Base-by-base conservation (phyloP, 2,888 invertebrate species). In the Teleiodes luculella region DNA sequence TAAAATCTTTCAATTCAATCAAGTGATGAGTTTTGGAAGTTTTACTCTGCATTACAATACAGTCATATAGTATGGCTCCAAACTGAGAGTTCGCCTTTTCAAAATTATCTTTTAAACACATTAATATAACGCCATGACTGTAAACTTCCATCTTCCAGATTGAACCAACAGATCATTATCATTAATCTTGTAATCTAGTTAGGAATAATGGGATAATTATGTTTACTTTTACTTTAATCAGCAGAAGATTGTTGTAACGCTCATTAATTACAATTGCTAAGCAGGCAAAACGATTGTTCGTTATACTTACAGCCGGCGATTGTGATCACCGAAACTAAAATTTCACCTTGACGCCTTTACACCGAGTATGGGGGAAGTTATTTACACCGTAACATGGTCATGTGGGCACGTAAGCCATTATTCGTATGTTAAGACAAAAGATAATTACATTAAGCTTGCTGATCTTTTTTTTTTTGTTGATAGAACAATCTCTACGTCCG, bases 181-280 rank as follows among this genome's bases (percentile, higher is more conserved):
- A 37, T 7, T 16, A 16, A 14, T 7, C 11, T n/a, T 16, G 16
- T 37, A 37, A 37, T 37, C 37, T 37, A 37, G 33, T 33, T 16
- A 37, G 16, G 5, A 18, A 2, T 37, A 37, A 37, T 14, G 18
- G 16, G 14, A 16, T 14, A 37, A 28, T 28, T 28, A 28, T 18
- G 2, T 43, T 28, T 7, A 43, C 43, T 43, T 43, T 28, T 43
- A 43, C 43, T 43, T 24, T 7, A n/a, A 20, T 20, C 43, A n/a
- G 28, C 43, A 43, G n/a, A 10, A 41, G 39, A 10, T 20, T 41
- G 39, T 11, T 20, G 31, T 46, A 31, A 46, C 20, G 28, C 43
- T 11, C 46, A 46, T 46, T 31, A 46, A 46, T 46, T 31, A 46
- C 31, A 46, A 46, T 46, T 46, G 31, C 46, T 31, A 46, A 46